Evolutionary conservation across 2,797 vertebrate species (phyloP), one percentile per base, ranked within the genome.

Genomic region (Gambelia wislizenii): DNA sequence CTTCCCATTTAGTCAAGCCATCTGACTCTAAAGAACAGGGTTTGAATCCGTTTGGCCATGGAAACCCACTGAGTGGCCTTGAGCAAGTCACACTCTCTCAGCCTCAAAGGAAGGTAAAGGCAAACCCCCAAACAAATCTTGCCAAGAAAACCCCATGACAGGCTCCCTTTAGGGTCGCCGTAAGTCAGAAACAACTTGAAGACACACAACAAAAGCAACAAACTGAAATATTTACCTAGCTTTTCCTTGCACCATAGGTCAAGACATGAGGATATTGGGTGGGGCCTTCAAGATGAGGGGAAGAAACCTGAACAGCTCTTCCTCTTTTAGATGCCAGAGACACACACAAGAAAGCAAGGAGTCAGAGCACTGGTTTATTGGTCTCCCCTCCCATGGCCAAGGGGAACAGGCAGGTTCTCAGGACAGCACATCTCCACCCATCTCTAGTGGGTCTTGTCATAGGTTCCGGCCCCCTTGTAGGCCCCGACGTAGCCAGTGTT

Each of bases 391-490:
- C 64, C 75, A 56, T n/a, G 87, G 64, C 6, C 56, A 56, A 36
- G 20, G 33, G 22, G n/a, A 3, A 44, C 59, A 49, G 75, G 49
- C 33, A 72, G 1, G 16, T 79, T 47, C 42, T 54, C 18, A 72
- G 83, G 12, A 36, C 6, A 3, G 30, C 20, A 56, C 42, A 36
- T 33, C 20, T 56, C 47, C 30, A 12, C 13, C 14, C 82, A 39
- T 39, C 8, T 18, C 49, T 94, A 77, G 49, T 94, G 93, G 0
- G 0, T 98, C 96, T 98, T 96, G 92, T 98, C 97, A 0, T 98
- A 99, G 0, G 98, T 96, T 84, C 98, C 98, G 78, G 96, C 95
- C 86, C 98, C 98, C 94, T 98, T 98, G 96, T 99, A 99, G 94
- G 97, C 98, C 1, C 98, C 97, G 91, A 99, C 98, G 0, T 98